Conservation (phyloP, 2,888 invertebrate genomes). For the Ectemnius continuus region DNA sequence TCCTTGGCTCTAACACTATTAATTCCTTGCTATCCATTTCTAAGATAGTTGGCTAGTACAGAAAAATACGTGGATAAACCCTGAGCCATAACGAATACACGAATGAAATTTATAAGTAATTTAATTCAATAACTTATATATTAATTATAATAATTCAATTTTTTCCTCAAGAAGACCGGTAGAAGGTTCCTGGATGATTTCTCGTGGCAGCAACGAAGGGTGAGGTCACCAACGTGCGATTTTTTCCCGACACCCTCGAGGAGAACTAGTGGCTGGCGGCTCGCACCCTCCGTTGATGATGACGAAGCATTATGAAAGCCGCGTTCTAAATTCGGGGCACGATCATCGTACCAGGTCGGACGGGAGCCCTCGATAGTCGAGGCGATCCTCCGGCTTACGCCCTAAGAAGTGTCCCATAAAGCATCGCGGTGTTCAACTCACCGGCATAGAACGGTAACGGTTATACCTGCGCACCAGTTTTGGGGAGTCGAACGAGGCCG, state of each 20-base stretch:
- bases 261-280: neutral
- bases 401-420: constrained; percentile 62
- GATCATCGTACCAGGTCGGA: constrained; percentile 35
- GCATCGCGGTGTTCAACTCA: constrained; percentile 55
- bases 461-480: constrained; percentile 67
- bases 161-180: too few species aligned
- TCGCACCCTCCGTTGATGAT: neutral
- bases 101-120: too few species aligned
- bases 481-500: constrained; percentile 48
- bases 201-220: neutral
- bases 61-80: too few species aligned
- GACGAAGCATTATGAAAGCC: constrained; percentile 20
- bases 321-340: constrained; percentile 33
- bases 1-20: too few species aligned
- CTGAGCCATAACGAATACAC: too few species aligned
- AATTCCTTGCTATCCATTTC: too few species aligned
- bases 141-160: too few species aligned
- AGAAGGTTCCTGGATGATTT: too few species aligned
- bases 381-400: constrained; percentile 40
- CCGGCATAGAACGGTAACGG: constrained; percentile 61
- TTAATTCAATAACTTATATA: too few species aligned
- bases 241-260: constrained; percentile 5
- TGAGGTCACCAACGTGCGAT: constrained; percentile 1
- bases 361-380: too few species aligned
- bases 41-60: too few species aligned